Percentiles rank a stretch among this genome's conserved stretches.
Conservation (phyloP, 2,113 vertebrate species). For the Tichodroma muraria region DNA sequence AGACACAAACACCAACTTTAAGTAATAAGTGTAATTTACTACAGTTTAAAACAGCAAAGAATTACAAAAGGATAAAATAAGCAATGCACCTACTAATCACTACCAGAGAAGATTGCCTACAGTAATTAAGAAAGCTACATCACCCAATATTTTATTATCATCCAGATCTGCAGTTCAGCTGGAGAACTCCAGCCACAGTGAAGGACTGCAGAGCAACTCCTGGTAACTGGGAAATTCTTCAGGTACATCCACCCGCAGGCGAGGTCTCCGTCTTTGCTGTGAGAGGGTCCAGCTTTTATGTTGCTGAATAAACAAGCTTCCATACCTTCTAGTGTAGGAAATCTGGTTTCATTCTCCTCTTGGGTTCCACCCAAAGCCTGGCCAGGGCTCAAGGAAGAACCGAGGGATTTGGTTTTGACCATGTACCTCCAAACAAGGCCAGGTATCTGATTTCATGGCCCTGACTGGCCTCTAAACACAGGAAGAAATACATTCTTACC, state of each 20-base stretch:
- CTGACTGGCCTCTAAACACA: neutral
- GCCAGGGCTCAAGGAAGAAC: neutral
- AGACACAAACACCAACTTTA: neutral
- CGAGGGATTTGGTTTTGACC: neutral
- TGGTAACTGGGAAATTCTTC: neutral
- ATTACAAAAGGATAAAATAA: neutral
- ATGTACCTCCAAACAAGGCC: neutral
- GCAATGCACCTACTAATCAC: neutral
- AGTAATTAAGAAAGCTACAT: neutral
- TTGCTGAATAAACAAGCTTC: neutral
- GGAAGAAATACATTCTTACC: neutral
- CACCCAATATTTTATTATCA: neutral
- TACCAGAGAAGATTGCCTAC: neutral
- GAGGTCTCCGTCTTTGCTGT: accelerated
- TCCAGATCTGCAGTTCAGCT: neutral
- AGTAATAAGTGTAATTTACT: neutral
- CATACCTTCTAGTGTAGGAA: neutral
- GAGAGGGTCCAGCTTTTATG: neutral
- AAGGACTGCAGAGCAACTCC: neutral
- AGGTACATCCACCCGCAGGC: neutral
- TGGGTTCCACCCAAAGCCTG: neutral
- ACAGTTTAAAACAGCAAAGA: neutral
- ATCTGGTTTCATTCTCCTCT: neutral
- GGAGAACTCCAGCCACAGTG: neutral
- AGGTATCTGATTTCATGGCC: neutral